Evolutionary conservation across 2,888 invertebrate species (phyloP).

Genomic region (Xiphydria camelus): DNA sequence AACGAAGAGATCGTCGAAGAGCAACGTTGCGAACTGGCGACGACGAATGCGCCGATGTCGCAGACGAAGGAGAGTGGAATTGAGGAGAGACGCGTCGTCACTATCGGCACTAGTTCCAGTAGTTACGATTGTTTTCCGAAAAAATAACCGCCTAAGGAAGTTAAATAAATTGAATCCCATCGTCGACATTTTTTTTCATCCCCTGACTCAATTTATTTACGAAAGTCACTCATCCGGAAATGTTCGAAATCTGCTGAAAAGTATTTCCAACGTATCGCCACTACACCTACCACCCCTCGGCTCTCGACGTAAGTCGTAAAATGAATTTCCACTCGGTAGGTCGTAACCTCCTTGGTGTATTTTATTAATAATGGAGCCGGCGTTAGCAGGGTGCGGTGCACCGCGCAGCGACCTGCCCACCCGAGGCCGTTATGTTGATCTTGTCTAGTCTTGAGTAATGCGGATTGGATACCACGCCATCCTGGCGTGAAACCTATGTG

Average conservation of each 20-base stretch:
- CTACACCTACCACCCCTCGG: no score
- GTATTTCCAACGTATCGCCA: not conserved
- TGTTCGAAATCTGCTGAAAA: no score
- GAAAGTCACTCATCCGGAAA: not conserved
- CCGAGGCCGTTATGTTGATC: not conserved
- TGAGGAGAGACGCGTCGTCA: conserved; percentile 19
- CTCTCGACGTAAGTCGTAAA: not conserved
- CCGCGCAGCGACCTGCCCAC: no score
- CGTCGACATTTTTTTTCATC: not conserved
- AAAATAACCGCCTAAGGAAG: not conserved
- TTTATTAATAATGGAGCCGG: not conserved
- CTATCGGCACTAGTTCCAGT: not conserved
- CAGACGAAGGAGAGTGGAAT: no score
- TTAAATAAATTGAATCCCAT: no score
- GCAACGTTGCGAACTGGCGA: no score
- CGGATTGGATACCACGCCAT: conserved; percentile 5
- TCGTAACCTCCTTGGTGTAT: not conserved
- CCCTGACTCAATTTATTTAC: not conserved
- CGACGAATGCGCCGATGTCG: no score
- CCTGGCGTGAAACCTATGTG: not conserved
- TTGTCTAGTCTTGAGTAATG: conserved; percentile 5
- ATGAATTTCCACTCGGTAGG: not conserved
- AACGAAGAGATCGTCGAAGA: no score
- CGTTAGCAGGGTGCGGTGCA: not conserved
- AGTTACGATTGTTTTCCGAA: not conserved